Percentiles rank a stretch among this genome's conserved stretches.
phyloP scores from a whole-genome alignment of 2,113 vertebrate species.

The Elanoides forficatus region DNA sequence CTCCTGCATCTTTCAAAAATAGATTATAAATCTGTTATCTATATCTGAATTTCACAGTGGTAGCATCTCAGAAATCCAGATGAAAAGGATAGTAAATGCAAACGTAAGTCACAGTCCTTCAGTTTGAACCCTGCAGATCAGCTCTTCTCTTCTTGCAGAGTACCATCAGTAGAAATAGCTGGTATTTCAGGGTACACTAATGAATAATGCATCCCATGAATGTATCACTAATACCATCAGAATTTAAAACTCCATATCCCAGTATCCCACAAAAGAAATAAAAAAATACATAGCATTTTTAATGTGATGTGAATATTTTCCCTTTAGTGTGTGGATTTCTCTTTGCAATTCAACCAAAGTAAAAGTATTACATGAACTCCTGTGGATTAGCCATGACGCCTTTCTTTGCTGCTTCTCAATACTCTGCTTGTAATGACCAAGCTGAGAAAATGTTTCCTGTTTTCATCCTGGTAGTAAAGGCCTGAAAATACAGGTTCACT shows the following conservation, averaged over 20 bases:
- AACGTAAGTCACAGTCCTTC: not conserved
- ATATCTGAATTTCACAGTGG: not conserved
- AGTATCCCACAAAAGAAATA: not conserved
- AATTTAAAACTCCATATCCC: not conserved
- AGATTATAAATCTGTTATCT: not conserved
- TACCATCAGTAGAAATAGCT: not conserved
- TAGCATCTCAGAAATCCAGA: not conserved
- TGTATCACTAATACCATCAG: not conserved
- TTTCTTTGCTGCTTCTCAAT: not conserved
- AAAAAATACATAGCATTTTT: not conserved
- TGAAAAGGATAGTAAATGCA: not conserved
- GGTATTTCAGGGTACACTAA: not conserved
- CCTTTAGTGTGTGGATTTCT: not conserved
- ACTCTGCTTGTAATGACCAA: not conserved
- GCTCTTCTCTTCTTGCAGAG: not conserved
- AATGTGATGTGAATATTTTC: not conserved
- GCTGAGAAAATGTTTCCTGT: not conserved
- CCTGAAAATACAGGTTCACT: not conserved
- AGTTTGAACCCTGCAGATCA: not conserved
- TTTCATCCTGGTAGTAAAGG: not conserved
- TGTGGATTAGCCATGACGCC: not conserved
- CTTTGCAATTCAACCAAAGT: not conserved
- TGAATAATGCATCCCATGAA: not conserved
- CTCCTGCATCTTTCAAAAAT: not conserved
- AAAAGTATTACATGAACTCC: not conserved